phyloP scores from a whole-genome alignment of 2,113 vertebrate species.

The Drymodes brunneopygia region DNA sequence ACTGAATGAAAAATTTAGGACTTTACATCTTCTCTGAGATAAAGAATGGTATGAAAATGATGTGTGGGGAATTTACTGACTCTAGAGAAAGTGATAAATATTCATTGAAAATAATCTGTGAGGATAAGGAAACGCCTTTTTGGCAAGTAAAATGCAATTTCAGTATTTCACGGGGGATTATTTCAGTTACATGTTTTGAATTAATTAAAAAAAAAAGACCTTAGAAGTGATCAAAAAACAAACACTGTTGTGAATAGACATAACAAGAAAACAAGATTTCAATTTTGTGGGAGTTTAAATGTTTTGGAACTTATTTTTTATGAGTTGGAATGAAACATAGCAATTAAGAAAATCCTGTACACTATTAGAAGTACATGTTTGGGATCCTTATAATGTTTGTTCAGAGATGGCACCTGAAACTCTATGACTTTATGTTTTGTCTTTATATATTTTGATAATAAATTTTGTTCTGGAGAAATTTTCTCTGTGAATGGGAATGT shows the following conservation, averaged over 20 bases:
- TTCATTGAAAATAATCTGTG: slow-evolving; percentile 65
- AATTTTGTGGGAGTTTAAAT: neutral
- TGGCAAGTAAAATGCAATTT: slow-evolving; percentile 44
- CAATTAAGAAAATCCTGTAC: neutral
- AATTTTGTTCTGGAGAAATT: neutral
- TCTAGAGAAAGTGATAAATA: slow-evolving; percentile 65
- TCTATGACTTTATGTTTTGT: neutral
- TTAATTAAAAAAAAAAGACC: neutral
- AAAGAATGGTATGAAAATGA: slow-evolving; percentile 22
- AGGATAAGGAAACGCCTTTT: slow-evolving; percentile 58
- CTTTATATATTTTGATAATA: neutral
- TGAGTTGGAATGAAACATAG: neutral
- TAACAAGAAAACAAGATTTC: neutral
- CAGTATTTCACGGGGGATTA: slow-evolving; percentile 63
- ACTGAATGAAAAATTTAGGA: neutral
- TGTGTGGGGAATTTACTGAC: neutral
- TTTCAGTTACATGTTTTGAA: slow-evolving; percentile 58
- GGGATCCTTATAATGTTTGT: neutral
- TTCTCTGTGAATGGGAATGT: neutral
- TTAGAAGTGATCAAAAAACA: neutral
- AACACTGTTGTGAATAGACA: neutral
- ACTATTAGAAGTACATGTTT: neutral
- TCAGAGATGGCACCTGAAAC: neutral
- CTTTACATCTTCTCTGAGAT: slow-evolving; percentile 35
- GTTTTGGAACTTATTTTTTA: neutral